Percentiles rank a stretch among this genome's conserved stretches.
These are phyloP conservation scores for Hapalemur alaotrensis DNA, from an alignment of 2,797 vertebrate genomes.

Conservation along the genomic window DNA sequence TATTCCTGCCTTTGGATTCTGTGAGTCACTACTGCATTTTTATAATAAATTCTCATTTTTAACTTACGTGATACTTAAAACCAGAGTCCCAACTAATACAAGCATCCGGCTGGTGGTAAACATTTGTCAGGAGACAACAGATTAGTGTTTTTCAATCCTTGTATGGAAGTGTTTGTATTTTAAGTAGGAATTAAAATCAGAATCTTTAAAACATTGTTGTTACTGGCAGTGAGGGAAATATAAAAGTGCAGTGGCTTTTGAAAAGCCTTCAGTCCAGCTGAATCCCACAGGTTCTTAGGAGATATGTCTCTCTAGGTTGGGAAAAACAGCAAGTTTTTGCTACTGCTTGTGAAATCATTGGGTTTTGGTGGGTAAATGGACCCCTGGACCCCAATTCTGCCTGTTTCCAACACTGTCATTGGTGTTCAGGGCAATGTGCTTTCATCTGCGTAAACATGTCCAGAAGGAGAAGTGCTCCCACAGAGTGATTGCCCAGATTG, in stretches of 20 bases:
- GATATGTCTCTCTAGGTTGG: not conserved
- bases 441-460: not conserved
- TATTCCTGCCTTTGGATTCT: not conserved
- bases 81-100: not conserved
- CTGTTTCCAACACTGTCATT: not conserved
- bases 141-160: not conserved
- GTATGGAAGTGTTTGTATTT: not conserved
- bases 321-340: not conserved
- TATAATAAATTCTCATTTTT: not conserved
- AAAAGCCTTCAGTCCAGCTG: not conserved
- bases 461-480: not conserved
- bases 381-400: not conserved
- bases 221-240: not conserved
- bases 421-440: not conserved
- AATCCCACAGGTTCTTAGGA: not conserved
- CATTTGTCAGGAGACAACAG: not conserved
- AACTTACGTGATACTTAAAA: not conserved
- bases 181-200: conserved; percentile 12
- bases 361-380: not conserved
- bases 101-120: not conserved
- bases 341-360: not conserved
- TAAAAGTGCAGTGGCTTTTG: conserved; percentile 11
- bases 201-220: not conserved
- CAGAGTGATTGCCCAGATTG: not conserved
- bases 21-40: conserved; percentile 17